phyloP scores from a whole-genome alignment of 2,888 invertebrate genomes.

The Lathronympha strigana region DNA sequence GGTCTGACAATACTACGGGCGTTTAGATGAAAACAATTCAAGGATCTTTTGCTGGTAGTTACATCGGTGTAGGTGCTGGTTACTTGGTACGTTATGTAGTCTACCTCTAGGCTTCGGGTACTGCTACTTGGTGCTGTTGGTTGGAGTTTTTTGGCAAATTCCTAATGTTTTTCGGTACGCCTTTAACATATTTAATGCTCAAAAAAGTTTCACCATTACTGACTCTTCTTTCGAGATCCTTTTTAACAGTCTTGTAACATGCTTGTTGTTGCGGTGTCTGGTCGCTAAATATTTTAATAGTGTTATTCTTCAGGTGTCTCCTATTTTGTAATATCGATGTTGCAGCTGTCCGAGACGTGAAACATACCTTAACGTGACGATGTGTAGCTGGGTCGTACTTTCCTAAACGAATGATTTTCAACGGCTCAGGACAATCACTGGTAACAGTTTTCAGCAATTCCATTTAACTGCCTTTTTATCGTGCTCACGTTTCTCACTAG shows the following conservation, averaged over 20 bases:
- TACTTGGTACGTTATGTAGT: slow-evolving; percentile 6
- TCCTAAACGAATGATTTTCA: not conserved
- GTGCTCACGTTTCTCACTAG: not conserved
- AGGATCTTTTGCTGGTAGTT: not conserved
- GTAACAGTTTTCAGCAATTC: not conserved
- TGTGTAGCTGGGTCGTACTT: not conserved
- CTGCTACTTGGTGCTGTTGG: too few relatives aligned
- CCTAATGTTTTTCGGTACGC: not conserved
- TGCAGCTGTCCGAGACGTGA: not conserved
- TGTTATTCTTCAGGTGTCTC: not conserved
- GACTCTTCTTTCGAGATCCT: not conserved
- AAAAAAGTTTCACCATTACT: not conserved
- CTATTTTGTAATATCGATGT: not conserved
- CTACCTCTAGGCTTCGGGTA: not conserved
- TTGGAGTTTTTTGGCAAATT: slow-evolving; percentile 2
- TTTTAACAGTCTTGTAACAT: not conserved
- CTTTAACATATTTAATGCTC: not conserved
- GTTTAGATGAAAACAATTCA: slow-evolving; percentile 3
- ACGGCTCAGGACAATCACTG: not conserved
- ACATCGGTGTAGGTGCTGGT: not conserved
- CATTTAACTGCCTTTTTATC: not conserved
- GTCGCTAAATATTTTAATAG: slow-evolving; percentile 3
- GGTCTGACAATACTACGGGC: slow-evolving; percentile 9
- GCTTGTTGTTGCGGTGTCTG: slow-evolving; percentile 2
- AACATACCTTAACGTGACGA: slow-evolving; percentile 1